Evolutionary conservation across 2,113 vertebrate species (phyloP), one percentile per base, ranked within the genome.

Genomic region (Solea senegalensis): DNA sequence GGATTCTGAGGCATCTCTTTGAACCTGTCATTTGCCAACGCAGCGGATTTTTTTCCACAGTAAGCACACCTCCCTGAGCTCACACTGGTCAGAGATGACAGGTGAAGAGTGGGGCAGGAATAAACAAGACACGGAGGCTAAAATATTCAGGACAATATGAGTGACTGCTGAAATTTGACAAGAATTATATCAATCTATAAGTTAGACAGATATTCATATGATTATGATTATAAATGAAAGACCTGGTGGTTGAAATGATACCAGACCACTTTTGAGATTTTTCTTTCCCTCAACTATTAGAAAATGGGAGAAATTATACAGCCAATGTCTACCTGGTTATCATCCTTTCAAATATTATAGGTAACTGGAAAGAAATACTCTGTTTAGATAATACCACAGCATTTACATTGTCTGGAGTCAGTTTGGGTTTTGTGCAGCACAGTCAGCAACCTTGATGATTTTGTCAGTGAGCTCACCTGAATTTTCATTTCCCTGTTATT

Each of bases 1-100:
- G 64, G 70, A 34, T 82, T 87, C 83, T 79, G 65, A 48, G 58
- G 50, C 65, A 54, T 75, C 79, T 69, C 34, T 21, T 60, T 39
- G 61, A 79, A 73, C 49, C 56, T 16, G 63, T 27, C 76, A 14
- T 51, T 28, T 7, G 61, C 79, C 21, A 70, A 74, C 60, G 8
- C 84, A 75, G 80, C 82, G 83, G 69, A 80, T 75, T 81, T 81
- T 63, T 28, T n/a, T 34, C 61, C 54, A 62, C 53, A 26, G 65
- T 57, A 69, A 80, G 71, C 72, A 78, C n/a, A 58, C 43, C 60
- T 76, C 59, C 16, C 15, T 45, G 73, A 59, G 69, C 58, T 75
- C 67, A 60, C 3, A 51, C 50, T 70, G 57, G 71, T 72, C 65
- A 69, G 50, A 51, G 21, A 21, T 43, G 27, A 69, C n/a, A 50